Base-by-base conservation (phyloP, 2,113 vertebrate species). In the Pholis gunnellus region DNA sequence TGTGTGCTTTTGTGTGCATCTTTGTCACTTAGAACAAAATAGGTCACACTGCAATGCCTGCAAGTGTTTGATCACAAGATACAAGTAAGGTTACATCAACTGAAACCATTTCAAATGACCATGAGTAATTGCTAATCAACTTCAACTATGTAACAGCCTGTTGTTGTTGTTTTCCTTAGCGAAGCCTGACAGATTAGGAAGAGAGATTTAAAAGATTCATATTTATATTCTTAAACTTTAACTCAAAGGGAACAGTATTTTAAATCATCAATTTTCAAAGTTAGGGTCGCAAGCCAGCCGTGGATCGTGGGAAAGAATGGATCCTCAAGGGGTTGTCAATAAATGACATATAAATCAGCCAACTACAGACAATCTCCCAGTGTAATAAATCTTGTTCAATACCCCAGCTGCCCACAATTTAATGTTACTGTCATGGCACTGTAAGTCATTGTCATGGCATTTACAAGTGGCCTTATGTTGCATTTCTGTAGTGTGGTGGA, bases 271-370 rank as follows among this genome's bases (percentile, higher is more conserved):
- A 1, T 40, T 44, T 38, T 65, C 7, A 48, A 38, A 50, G 14
- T 31, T 14, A 20, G 3, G 1, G 18, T 54, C 15, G 0, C 25
- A 59, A 50, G 18, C 17, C 34, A 65, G 29, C 13, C 20, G 10
- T 52, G 74, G 78, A 71, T 25, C 70, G 40, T 88, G 86, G 57
- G 82, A 84, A 60, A 78, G 69, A 72, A 44, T 3, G 20, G 17
- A 54, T 75, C 10, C 65, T 25, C 7, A 64, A 27, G 18, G 40
- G 48, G 68, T 50, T 8, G 0, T n/a, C 10, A 34, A 20, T 42
- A 34, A 65, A 63, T 63, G 0, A 74, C 61, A 38, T 54, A 56
- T 74, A 10, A 25, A 67, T 72, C 17, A 5, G 31, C 20, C 40
- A 72, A 5, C 14, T 36, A 29, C 59, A 72, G 15, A 66, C 20